Evolutionary conservation across 2,113 vertebrate species (phyloP).

Genomic region (Uria lomvia): DNA sequence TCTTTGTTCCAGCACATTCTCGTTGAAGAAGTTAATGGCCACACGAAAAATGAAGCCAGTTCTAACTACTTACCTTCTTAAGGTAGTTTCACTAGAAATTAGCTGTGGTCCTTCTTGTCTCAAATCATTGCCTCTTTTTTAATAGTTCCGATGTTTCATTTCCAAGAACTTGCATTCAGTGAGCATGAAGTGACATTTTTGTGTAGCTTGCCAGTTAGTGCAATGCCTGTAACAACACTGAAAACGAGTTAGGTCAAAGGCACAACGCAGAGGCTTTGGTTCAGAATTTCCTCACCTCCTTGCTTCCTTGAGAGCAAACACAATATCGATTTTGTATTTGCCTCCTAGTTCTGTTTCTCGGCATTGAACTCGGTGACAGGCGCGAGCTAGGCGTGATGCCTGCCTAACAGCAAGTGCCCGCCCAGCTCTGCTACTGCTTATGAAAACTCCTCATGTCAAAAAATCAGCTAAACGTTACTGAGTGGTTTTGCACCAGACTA

Average conservation of each 20-base stretch:
- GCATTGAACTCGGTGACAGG: not conserved
- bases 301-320: not conserved
- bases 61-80: not conserved
- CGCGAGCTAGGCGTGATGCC: not conserved
- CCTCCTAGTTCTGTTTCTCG: not conserved
- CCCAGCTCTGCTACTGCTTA: not conserved
- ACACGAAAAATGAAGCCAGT: not conserved
- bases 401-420: not conserved
- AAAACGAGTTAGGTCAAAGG: not conserved
- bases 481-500: not conserved
- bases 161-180: not conserved
- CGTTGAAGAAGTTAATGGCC: not conserved
- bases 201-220: not conserved
- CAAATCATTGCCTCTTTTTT: not conserved
- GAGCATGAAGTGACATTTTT: not conserved
- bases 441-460: not conserved
- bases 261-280: not conserved
- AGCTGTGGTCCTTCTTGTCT: not conserved
- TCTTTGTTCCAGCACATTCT: not conserved
- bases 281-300: not conserved
- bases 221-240: not conserved
- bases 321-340: not conserved
- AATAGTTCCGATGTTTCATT: not conserved
- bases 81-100: not conserved
- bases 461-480: not conserved